Evolutionary conservation across 2,113 vertebrate genomes (phyloP).

Genomic region (Vanacampus margaritifer): DNA sequence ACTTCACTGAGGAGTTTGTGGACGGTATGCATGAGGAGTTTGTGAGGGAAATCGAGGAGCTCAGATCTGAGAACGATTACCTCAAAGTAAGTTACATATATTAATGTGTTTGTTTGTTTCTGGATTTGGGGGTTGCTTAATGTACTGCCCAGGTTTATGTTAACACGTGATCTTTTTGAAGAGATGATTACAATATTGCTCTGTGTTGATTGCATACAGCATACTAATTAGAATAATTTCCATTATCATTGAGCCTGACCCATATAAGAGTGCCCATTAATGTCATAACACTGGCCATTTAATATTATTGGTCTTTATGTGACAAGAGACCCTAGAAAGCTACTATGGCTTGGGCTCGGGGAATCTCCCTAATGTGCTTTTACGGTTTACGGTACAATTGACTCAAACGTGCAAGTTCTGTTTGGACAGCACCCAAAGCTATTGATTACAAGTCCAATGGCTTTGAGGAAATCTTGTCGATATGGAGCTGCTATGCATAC

Average conservation of each 20-base stretch:
- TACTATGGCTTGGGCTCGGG: background rate
- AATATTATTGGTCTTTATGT: background rate
- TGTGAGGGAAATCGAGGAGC: constrained; percentile 88
- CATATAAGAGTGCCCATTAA: background rate
- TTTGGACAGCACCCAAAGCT: constrained; percentile 25
- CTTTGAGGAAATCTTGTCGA: constrained; percentile 15
- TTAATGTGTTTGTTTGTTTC: background rate
- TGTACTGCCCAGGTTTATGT: background rate
- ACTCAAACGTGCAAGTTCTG: constrained; percentile 7
- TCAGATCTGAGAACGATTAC: constrained; percentile 96
- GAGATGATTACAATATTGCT: background rate
- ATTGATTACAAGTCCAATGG: constrained; percentile 22
- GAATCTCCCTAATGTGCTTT: background rate
- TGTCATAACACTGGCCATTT: background rate
- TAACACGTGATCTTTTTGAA: background rate
- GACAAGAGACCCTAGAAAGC: background rate
- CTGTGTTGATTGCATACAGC: background rate
- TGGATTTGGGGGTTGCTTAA: too few relatives aligned
- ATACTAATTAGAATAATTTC: background rate
- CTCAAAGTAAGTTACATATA: constrained; percentile 82
- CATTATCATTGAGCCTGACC: background rate
- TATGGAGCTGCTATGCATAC: background rate
- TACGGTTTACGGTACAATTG: background rate
- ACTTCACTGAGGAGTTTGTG: constrained; percentile 92
- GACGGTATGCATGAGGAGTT: constrained; percentile 86